These are phyloP conservation scores for Ectemnius lituratus DNA, from an alignment of 2,888 invertebrate genomes.

Conservation along the genomic window DNA sequence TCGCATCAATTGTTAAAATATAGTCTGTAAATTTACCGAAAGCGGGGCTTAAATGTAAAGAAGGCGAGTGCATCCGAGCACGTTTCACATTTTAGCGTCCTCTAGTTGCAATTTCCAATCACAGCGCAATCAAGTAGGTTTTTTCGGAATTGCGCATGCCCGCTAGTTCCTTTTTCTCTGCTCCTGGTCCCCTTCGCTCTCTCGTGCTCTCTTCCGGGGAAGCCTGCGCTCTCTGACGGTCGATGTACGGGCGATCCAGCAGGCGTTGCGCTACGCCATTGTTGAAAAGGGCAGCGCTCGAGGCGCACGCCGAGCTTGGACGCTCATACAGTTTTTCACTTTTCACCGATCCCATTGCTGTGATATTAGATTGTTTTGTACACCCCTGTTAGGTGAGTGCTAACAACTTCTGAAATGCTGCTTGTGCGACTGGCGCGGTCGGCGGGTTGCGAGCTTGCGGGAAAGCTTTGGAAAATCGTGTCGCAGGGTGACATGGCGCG, in stretches of 20 bases:
- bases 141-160: constrained; percentile 56
- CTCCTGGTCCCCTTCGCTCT: constrained; percentile 45
- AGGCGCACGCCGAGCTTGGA: constrained; percentile 68
- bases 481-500: constrained; percentile 49
- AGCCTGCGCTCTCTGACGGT: constrained; percentile 59
- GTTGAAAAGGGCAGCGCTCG: constrained; percentile 74
- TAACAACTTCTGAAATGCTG: constrained; percentile 22
- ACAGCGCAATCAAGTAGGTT: constrained; percentile 25
- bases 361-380: constrained; percentile 68
- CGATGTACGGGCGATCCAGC: constrained; percentile 48
- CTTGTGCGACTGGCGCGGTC: constrained; percentile 1
- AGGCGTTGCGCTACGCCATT: constrained; percentile 71
- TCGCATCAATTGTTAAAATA: too few species aligned
- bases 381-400: constrained; percentile 58
- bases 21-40: too few species aligned
- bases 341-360: constrained; percentile 66
- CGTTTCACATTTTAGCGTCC: constrained; percentile 32
- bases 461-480: constrained; percentile 40
- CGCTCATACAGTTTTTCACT: constrained; percentile 64
- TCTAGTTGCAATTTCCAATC: constrained; percentile 48
- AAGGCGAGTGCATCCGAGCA: neutral
- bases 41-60: too few species aligned
- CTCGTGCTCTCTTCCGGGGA: constrained; percentile 55
- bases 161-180: constrained; percentile 58
- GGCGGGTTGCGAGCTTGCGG: neutral